These are phyloP conservation scores for Herminia tarsipennalis DNA, from an alignment of 2,888 invertebrate genomes.

Conservation along the genomic window DNA sequence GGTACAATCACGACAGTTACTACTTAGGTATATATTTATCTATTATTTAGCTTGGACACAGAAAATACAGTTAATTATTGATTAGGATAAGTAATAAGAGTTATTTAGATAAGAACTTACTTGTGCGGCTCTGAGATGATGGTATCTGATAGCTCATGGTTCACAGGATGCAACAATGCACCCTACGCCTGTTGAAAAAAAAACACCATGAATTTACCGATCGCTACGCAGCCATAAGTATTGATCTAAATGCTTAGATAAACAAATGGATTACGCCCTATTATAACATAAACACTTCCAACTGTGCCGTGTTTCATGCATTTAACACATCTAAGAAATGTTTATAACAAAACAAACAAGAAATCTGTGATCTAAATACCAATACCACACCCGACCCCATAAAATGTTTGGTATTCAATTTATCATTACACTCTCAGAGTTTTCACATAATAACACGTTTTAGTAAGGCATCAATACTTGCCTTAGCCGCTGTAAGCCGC, in stretches of 20 bases:
- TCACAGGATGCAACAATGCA: conserved; percentile 86
- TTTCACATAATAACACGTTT: background rate
- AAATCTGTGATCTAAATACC: conserved; percentile 77
- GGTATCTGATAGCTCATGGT: conserved; percentile 95
- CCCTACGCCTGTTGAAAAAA: conserved; percentile 86
- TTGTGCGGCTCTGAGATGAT: conserved; percentile 92
- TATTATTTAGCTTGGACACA: conserved; percentile 7
- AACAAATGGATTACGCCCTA: conserved; percentile 19
- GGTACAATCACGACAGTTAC: no score
- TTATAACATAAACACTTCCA: conserved; percentile 51
- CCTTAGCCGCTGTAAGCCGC: conserved; percentile 61
- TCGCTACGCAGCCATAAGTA: conserved; percentile 57
- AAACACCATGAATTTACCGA: conserved; percentile 52
- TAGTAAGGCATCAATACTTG: conserved; percentile 41
- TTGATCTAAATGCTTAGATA: conserved; percentile 49
- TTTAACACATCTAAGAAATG: conserved; percentile 49
- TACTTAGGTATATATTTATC: no score
- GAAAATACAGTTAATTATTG: conserved; percentile 5
- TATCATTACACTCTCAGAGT: conserved; percentile 18
- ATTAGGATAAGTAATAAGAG: no score
- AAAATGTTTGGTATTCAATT: conserved; percentile 51
- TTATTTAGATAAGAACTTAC: conserved; percentile 88
- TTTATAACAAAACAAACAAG: conserved; percentile 77
- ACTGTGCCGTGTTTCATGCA: conserved; percentile 47
- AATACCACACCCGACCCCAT: conserved; percentile 71